A percentile compares a stretch with the other conserved stretches of the same genome.
Conservation (phyloP, 2,797 vertebrate genomes). For the Gymnopithys bicolor region DNA sequence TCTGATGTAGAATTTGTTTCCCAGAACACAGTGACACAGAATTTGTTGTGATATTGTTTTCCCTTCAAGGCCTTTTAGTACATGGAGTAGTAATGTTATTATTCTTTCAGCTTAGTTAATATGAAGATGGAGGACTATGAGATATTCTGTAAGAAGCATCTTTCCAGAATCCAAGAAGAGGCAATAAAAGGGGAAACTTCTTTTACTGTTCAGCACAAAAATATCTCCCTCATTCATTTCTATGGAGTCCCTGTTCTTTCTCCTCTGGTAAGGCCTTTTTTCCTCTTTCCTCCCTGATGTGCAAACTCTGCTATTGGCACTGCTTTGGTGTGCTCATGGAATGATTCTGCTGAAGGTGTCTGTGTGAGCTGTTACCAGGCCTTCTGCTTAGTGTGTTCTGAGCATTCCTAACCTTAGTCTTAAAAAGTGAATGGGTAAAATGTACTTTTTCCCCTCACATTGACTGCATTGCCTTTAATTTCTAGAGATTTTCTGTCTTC, state of each 20-base stretch:
- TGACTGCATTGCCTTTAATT: not conserved
- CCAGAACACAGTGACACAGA: not conserved
- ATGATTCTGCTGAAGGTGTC: not conserved
- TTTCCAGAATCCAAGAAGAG: conserved; percentile 81
- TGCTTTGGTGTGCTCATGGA: not conserved
- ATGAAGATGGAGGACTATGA: conserved; percentile 92
- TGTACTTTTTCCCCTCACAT: no score
- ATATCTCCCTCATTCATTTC: conserved; percentile 84
- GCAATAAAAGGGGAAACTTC: conserved; percentile 48
- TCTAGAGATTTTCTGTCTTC: not conserved
- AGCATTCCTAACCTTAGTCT: not conserved
- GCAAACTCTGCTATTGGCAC: not conserved
- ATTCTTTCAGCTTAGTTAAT: conserved; percentile 61
- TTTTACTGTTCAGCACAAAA: conserved; percentile 50
- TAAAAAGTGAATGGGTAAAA: not conserved
- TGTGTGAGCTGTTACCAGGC: not conserved
- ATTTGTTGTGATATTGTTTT: not conserved
- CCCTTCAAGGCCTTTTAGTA: not conserved
- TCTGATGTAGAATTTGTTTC: not conserved
- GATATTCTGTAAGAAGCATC: conserved; percentile 83
- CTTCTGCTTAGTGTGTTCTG: not conserved
- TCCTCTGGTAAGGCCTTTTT: conserved; percentile 83
- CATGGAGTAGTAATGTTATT: not conserved
- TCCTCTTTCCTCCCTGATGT: not conserved
- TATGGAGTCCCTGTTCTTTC: conserved; percentile 86